A percentile compares a stretch with the other conserved stretches of the same genome.
Conservation (phyloP, 2,113 vertebrate genomes). For the Sitta europaea region DNA sequence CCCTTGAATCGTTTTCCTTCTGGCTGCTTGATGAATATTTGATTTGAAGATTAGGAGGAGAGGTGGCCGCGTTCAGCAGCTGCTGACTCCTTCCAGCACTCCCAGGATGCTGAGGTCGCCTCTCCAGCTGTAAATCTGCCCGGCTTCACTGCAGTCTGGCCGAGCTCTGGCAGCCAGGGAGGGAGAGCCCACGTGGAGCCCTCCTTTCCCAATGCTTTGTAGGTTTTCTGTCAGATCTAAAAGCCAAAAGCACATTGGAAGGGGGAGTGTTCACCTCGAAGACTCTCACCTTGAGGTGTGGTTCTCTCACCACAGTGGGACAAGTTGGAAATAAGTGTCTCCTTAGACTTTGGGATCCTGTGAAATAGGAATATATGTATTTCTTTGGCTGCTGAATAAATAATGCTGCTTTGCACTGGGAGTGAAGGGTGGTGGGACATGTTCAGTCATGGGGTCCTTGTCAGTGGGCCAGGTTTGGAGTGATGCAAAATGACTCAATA, state of each 20-base stretch:
- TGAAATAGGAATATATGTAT: background rate
- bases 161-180: background rate
- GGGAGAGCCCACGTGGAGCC: background rate
- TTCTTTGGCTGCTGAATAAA: background rate
- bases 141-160: background rate
- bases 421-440: background rate
- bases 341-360: background rate
- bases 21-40: background rate
- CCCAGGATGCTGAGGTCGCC: background rate
- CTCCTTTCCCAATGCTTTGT: background rate
- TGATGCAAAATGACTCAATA: background rate
- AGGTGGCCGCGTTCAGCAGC: background rate
- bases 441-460: background rate
- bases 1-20: background rate
- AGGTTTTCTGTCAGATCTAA: background rate
- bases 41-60: background rate
- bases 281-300: background rate
- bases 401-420: background rate
- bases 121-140: background rate
- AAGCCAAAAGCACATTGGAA: background rate
- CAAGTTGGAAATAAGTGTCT: background rate
- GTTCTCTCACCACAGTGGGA: fast-evolving
- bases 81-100: background rate
- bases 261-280: background rate
- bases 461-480: background rate